Base-by-base conservation (phyloP, 2,113 vertebrate species). In the Phalacrocorax brasilianus region DNA sequence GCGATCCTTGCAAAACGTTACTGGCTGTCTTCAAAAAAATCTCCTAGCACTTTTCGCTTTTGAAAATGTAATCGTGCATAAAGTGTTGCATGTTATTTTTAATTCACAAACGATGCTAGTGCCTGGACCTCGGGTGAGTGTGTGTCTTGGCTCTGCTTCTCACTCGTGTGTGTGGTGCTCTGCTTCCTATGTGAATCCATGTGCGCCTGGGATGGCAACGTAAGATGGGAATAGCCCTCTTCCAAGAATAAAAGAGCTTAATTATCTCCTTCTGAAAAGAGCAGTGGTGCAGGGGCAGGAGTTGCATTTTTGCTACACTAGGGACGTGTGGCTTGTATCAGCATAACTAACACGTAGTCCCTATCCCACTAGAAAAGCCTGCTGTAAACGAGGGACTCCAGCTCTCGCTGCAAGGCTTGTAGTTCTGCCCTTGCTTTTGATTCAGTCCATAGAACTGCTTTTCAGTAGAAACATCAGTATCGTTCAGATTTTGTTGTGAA, bases 11-110 rank as follows among this genome's bases (percentile, higher is more conserved):
- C 91, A 83, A 85, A 96, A 94, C 4, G 24, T 83, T 79, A 53
- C 87, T 81, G 95, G n/a, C 89, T 88, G 45, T 73, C 87, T 92
- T 95, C 58, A 85, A 68, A 95, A 89, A 92, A 78, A 95, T 55
- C 89, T 92, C 87, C 77, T 85, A 76, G 56, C 77, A 24, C 78
- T 68, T 94, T 79, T 80, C 89, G 32, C 89, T 89, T 93, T 94
- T 82, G 84, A 62, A 94, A 95, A 77, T 83, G 77, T 93, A 95
- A 93, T 94, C 16, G 35, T 89, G 82, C 89, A 59, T 91, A 77
- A 95, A 94, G 59, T 15, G 63, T 77, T 94, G 78, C 58, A 3
- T 0, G 2, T 95, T 95, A 76, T 73, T 95, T 93, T 94, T 87
- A 88, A 80, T 89, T 92, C 19, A 8, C 45, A 79, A 93, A 76